Conservation (phyloP, 2,797 vertebrate species). For the Sparidentex hasta region DNA sequence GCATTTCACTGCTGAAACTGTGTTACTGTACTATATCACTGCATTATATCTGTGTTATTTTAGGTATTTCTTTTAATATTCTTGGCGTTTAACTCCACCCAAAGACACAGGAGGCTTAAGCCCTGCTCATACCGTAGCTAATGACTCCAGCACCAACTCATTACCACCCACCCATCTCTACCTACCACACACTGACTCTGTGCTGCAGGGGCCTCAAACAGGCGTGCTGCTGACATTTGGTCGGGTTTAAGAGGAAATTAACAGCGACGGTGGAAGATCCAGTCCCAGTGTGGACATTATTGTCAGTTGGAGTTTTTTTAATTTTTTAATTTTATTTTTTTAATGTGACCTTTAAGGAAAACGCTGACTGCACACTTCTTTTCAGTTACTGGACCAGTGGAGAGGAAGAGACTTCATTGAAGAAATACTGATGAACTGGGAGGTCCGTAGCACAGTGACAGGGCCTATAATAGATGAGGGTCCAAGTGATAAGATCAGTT, state of each 20-base stretch:
- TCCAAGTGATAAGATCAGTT: conserved; percentile 7
- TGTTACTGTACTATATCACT: not conserved
- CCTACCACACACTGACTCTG: conserved; percentile 38
- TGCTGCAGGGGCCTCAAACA: conserved; percentile 45
- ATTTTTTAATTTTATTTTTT: not conserved
- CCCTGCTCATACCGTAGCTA: conserved; percentile 42
- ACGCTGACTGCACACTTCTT: conserved; percentile 77
- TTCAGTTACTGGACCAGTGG: conserved; percentile 51
- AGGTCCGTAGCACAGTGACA: conserved; percentile 36
- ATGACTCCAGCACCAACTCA: conserved; percentile 48
- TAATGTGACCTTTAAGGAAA: conserved; percentile 80
- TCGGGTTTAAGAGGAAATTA: conserved; percentile 76
- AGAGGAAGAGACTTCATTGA: conserved; percentile 70
- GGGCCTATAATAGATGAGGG: conserved; percentile 21
- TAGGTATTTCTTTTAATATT: conserved; percentile 45
- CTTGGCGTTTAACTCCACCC: conserved; percentile 27
- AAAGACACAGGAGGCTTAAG: conserved; percentile 36
- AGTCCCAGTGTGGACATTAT: conserved; percentile 69
- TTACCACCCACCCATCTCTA: conserved; percentile 32
- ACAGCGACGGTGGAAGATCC: conserved; percentile 47
- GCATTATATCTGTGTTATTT: not conserved
- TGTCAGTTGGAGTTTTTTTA: conserved; percentile 61
- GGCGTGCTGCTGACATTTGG: conserved; percentile 73
- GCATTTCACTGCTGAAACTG: not conserved
- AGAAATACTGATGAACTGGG: conserved; percentile 47